Percentiles rank a stretch among this genome's conserved stretches.
Conservation (phyloP, 2,888 invertebrate species). For the Taphrorychus bicolor region DNA sequence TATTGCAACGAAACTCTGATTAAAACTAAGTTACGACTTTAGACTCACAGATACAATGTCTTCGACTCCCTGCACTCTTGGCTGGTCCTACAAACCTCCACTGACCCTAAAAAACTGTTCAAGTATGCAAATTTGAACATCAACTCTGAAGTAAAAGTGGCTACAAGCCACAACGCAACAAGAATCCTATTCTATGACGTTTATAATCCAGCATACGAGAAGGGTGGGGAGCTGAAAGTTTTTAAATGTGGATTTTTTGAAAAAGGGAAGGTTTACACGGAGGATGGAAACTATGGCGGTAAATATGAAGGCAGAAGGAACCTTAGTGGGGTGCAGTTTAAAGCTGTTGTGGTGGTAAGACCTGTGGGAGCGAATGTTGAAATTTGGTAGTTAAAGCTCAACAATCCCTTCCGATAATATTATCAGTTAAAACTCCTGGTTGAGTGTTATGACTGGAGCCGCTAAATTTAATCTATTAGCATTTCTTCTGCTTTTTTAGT, state of each 20-base stretch:
- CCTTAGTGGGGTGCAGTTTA: conserved; percentile 65
- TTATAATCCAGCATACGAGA: conserved; percentile 65
- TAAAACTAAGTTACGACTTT: conserved; percentile 12
- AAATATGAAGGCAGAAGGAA: conserved; percentile 60
- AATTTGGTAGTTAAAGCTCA: too few relatives aligned
- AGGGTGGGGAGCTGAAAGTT: conserved; percentile 62
- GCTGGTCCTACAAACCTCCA: conserved; percentile 43
- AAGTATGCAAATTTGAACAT: conserved; percentile 44
- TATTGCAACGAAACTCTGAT: background rate
- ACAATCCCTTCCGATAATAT: too few relatives aligned
- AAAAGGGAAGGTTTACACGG: conserved; percentile 48
- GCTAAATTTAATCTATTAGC: too few relatives aligned
- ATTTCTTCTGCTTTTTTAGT: conserved; percentile 59
- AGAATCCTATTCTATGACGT: conserved; percentile 59
- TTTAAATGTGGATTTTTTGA: conserved; percentile 63
- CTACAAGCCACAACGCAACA: conserved; percentile 33
- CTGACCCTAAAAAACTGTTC: conserved; percentile 41
- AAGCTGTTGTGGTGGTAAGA: conserved; percentile 65
- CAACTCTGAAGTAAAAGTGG: conserved; percentile 47
- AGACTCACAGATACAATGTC: conserved; percentile 44
- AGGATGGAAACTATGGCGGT: conserved; percentile 42
- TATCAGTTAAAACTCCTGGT: too few relatives aligned
- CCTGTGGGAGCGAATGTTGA: too few relatives aligned
- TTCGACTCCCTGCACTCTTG: conserved; percentile 47
- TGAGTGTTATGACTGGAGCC: too few relatives aligned